Evolutionary conservation across 2,797 vertebrate genomes (phyloP), one percentile per base, ranked within the genome.

Genomic region (Fistularia tabacaria): DNA sequence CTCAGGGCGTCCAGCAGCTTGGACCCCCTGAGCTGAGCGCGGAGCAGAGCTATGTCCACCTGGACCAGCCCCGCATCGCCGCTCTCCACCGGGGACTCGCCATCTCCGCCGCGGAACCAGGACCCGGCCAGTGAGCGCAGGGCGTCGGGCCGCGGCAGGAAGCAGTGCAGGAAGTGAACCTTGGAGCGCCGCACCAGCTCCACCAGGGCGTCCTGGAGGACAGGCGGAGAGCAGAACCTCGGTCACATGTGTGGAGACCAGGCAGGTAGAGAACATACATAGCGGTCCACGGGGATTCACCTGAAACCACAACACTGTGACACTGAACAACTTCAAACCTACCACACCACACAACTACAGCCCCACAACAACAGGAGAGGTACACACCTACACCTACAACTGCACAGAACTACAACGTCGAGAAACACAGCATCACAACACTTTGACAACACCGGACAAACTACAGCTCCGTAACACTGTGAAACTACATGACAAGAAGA

Each of bases 131-230:
- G 74, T 0, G 90, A 86, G 50, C 88, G 88, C 9, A 90, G 87
- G 68, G 91, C 91, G 0, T 93, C 93, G 0, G 90, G 92, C 83
- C 92, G 92, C 11, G 96, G 95, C 83, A 98, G 82, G 85, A 99
- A 92, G 88, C 96, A 98, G 81, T 98, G 95, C 73, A 99, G 92
- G 0, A 99, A 99, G 80, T 99, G 96, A 46, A 95, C 90, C 83
- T 87, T 93, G 47, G 96, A 96, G 74, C 93, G 93, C 85, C 94
- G 92, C 79, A 99, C 90, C 68, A 95, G 95, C 84, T 99, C 96
- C 6, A 99, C 90, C 62, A 99, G 91, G 38, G 94, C 95, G 0
- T 99, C 97, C 97, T 99, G 81, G 45, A 57, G 61, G 59, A 71
- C 25, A 25, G 25, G 12, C 10, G 10, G 10, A 40, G 10, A 40